Evolutionary conservation across 35 echinoderm and acorn worm species (phyloP).

Genomic region (Apostichopus japonicus): DNA sequence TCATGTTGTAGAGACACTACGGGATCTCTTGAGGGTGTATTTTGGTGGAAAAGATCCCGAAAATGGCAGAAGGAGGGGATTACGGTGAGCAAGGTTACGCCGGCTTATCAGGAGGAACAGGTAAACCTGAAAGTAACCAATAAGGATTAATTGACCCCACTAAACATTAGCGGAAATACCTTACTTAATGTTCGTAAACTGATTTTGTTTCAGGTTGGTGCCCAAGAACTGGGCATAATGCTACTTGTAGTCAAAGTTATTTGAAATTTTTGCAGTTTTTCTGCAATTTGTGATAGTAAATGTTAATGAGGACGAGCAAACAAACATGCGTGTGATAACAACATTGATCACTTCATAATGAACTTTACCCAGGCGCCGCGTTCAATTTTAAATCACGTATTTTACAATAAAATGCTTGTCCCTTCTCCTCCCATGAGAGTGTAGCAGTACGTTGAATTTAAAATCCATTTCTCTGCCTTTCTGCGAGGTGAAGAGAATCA

Average conservation of each 20-base stretch:
- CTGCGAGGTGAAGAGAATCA: neutral
- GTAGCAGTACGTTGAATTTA: neutral
- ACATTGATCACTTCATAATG: slow-evolving; percentile 60
- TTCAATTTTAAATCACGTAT: slow-evolving; percentile 45
- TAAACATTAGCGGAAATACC: slow-evolving; percentile 32
- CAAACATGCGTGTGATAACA: slow-evolving; percentile 55
- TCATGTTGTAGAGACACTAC: slow-evolving; percentile 6
- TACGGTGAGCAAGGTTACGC: slow-evolving; percentile 42
- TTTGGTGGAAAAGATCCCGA: slow-evolving; percentile 21
- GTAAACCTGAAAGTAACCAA: slow-evolving; percentile 49
- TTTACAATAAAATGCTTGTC: neutral
- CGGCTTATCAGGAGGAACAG: slow-evolving; percentile 65
- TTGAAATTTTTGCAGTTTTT: neutral
- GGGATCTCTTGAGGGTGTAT: slow-evolving; percentile 14
- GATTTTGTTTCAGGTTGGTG: neutral
- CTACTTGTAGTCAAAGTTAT: neutral
- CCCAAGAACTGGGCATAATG: neutral
- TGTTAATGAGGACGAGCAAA: slow-evolving; percentile 41
- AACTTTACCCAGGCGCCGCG: slow-evolving; percentile 55
- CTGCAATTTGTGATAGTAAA: neutral
- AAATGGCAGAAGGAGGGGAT: slow-evolving; percentile 48
- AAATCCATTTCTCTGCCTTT: neutral
- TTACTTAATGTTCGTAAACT: neutral
- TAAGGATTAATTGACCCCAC: slow-evolving; percentile 62
- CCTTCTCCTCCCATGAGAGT: neutral